Conservation (phyloP, 2,113 vertebrate genomes). For the Lota lota region DNA sequence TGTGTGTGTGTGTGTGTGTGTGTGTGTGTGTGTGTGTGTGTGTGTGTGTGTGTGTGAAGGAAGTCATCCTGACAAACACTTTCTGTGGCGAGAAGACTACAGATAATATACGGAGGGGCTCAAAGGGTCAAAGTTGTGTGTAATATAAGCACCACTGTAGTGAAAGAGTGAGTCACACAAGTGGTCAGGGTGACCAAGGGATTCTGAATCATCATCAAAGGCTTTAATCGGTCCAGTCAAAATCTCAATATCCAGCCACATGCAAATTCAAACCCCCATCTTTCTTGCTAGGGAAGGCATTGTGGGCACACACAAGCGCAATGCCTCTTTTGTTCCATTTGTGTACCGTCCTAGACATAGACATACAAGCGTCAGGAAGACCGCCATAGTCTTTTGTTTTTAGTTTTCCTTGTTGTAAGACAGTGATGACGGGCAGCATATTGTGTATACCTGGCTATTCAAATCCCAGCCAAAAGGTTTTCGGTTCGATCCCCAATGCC, state of each 20-base stretch:
- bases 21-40: constrained; percentile 2
- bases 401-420: no score
- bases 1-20: constrained; percentile 3
- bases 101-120: not conserved
- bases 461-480: no score
- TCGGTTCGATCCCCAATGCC: no score
- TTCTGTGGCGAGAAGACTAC: not conserved
- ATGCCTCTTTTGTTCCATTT: not conserved
- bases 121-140: not conserved
- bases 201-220: constrained; percentile 8
- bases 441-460: no score
- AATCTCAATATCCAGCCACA: not conserved
- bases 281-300: not conserved
- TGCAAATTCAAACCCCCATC: constrained; percentile 1
- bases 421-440: no score
- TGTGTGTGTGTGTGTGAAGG: constrained; percentile 23
- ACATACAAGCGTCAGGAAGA: no score
- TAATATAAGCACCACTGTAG: not conserved
- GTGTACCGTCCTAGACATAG: no score
- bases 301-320: constrained; percentile 1
- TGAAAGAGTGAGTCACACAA: not conserved
- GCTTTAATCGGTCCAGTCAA: not conserved
- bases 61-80: constrained; percentile 41
- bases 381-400: no score
- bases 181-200: not conserved